Base-by-base conservation (phyloP, 2,113 vertebrate species). In the Oriolus oriolus region DNA sequence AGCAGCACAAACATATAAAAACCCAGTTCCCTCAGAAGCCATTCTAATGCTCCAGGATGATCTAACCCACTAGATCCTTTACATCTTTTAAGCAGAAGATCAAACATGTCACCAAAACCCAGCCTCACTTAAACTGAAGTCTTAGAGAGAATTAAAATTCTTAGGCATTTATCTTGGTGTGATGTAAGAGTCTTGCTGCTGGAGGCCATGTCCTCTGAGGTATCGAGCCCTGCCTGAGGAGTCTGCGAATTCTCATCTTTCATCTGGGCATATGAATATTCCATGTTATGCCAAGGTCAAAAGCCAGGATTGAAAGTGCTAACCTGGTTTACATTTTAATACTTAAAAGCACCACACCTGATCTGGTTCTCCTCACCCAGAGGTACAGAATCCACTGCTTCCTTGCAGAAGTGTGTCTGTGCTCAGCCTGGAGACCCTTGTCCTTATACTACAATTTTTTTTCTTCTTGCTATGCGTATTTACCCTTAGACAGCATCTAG, bases 321-420 rank as follows among this genome's bases (percentile, higher is more conserved):
- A 92, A 90, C 77, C 60, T 60, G 33, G 86, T 63, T 92, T 95
- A 90, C 68, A 75, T 95, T 93, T 92, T 90, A 92, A 92, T 92
- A 77, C 88, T 80, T 86, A 53, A 83, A 85, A 83, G 83, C 56
- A 59, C 27, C 54, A 52, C 45, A 79, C 17, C 74, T 79, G 49
- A 85, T 85, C 42, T 59, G 47, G 15, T 71, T 92, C 71, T 86
- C 47, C 79, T 84, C 7, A 4, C 22, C 27, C 30, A 0, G 2
- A 47, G 35, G 49, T 75, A 78, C 27, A 89, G 78, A 92, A 86
- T 7, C 73, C 53, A 35, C 50, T 41, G 7, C 33, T 81, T 86
- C 76, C 54, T 80, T 20, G 42, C 37, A 74, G 16, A 87, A 89
- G 30, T 1, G 1, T 7, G 8, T 70, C 45, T 90, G 65, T 66